Base-by-base conservation (phyloP, 2,888 invertebrate species). In the Hedya salicella region DNA sequence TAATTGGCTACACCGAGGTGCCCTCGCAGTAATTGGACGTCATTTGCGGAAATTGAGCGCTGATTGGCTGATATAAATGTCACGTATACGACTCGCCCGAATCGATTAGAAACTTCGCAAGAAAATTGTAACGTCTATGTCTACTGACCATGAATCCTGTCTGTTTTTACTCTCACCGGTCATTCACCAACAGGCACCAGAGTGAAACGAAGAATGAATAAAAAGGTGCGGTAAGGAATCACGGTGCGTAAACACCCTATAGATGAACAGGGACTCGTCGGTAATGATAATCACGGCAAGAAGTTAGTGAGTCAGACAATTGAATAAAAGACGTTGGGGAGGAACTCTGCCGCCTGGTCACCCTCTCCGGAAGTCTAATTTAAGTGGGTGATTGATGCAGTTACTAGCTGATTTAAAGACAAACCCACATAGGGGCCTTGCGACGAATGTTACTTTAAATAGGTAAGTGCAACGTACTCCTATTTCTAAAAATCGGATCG, bases 141-240 rank as follows among this genome's bases (percentile, higher is more conserved):
- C 83, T 78, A 90, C 78, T 70, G 73, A 89, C 87, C 92, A 85
- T 92, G 87, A 87, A 82, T 92, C 92, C 92, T 91, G 89, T 83
- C 86, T 89, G 85, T 81, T 84, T 88, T 87, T 86, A 86, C 86
- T 89, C 85, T 83, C 84, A 77, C 83, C 87, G 89, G 88, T 84
- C 91, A 91, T 91, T 91, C 91, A 92, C 88, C 84, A 90, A 88
- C 81, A 81, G 70, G 79, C 87, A 87, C 74, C 81, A 81, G 86
- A 85, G 86, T 85, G 83, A 71, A 78, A 83, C 90, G 79, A 85
- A 88, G 85, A 83, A 82, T 88, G 86, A 87, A 88, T 86, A 86
- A 88, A 87, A 88, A 91, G 91, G 91, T 87, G 90, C 81, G 85
- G 72, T 77, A 73, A 86, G 89, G 89, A 89, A 89, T 88, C 89